A percentile compares a stretch with the other conserved stretches of the same genome.
Evolutionary conservation across 2,797 vertebrate genomes (phyloP).

Genomic region (Aplochiton taeniatus): DNA sequence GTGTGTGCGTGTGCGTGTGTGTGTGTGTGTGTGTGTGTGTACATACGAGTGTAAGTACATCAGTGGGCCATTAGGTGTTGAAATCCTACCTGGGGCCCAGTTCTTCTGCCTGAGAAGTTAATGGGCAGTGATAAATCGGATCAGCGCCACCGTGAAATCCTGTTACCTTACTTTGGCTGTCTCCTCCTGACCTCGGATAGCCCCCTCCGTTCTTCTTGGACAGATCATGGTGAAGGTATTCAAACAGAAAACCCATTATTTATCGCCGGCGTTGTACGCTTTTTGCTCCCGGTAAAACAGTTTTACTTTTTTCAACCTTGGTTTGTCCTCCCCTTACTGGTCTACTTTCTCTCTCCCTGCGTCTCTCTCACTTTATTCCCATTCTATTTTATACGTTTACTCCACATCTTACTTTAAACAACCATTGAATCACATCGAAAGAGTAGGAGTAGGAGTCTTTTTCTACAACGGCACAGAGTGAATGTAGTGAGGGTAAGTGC

Average conservation of each 20-base stretch:
- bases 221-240: conserved; percentile 6
- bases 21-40: neutral
- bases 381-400: neutral
- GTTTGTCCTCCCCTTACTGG: neutral
- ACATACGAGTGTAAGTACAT: neutral
- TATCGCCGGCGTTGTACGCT: neutral
- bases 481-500: conserved; percentile 21
- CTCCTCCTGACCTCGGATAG: conserved; percentile 33
- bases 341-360: conserved; percentile 4
- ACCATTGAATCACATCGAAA: too few relatives aligned
- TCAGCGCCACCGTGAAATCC: conserved; percentile 59
- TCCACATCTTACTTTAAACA: neutral
- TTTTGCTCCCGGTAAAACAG: neutral
- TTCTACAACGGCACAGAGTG: neutral
- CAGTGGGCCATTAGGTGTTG: conserved; percentile 46
- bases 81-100: conserved; percentile 34
- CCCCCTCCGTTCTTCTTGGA: neutral
- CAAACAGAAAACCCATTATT: neutral
- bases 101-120: conserved; percentile 18
- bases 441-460: neutral
- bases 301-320: neutral
- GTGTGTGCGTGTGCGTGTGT: neutral
- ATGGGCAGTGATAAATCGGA: conserved; percentile 57
- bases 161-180: conserved; percentile 56
- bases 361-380: neutral